Evolutionary conservation across 2,113 vertebrate species (phyloP), one percentile per base, ranked within the genome.

Genomic region (Dermatemys mawii): DNA sequence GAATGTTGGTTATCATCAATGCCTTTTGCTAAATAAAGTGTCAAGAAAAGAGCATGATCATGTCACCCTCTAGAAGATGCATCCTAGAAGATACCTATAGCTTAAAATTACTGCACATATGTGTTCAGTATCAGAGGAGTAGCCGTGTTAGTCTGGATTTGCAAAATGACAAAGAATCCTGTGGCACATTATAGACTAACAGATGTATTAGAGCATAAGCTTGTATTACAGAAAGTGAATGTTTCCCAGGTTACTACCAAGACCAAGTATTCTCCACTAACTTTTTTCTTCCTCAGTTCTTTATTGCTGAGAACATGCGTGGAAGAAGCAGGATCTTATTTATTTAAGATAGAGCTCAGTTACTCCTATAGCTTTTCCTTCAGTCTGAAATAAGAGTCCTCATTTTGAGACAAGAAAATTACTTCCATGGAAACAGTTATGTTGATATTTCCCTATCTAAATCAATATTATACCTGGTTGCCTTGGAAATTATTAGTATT

Each of bases 381-480:
- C 9, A 41, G 70, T 86, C 57, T 1, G 41, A 54, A 60, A 92
- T 67, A 82, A 79, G 86, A 53, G 63, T 86, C 80, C 85, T 26
- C 24, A 49, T 49, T 17, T 48, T 35, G 13, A 60, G 44, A 48
- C 90, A 70, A 80, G 75, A 87, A 95, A 94, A 96, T 90, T 94
- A 95, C 93, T 94, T 90, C 95, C 94, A 96, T 96, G 92, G 95
- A 90, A 97, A 97, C 93, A 48, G 51, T 49, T 67, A 80, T 3
- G 78, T 73, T 94, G 70, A 93, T 96, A 87, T 84, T 91, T 90
- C 85, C 75, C 88, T 81, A 95, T 78, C 89, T 90, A 94, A 92
- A 63, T 84, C 26, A 87, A 78, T 24, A 53, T 29, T 89, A 94
- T 78, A 84, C 86, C 46, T 60, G 22, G 82, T 80, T 93, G 51